Conservation (phyloP, 2,797 vertebrate species). For the Dipus sagitta region DNA sequence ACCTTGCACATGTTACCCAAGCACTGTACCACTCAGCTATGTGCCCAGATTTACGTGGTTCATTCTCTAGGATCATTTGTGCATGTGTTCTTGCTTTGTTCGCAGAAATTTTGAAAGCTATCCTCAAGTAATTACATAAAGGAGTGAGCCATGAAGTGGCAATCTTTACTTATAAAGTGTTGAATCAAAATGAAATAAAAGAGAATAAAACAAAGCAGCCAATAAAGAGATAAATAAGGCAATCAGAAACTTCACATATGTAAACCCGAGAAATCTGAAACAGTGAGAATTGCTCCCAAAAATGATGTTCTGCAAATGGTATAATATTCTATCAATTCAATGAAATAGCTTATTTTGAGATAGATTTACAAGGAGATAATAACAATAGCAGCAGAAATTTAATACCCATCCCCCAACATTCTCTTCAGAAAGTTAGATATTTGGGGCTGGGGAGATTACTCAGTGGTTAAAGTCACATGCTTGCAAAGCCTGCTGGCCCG, state of each 20-base stretch:
- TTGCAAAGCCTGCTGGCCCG: too few species aligned
- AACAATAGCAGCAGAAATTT: not conserved
- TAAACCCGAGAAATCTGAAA: not conserved
- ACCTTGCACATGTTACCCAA: too few species aligned
- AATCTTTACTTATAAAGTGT: not conserved
- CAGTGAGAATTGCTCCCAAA: not conserved
- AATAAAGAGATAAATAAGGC: not conserved
- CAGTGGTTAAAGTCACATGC: too few species aligned
- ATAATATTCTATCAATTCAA: not conserved
- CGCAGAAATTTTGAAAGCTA: constrained; percentile 4
- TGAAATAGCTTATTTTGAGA: not conserved
- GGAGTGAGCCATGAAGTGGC: not conserved
- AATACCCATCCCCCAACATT: not conserved
- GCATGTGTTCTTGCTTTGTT: not conserved
- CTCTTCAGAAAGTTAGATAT: not conserved
- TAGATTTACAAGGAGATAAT: not conserved
- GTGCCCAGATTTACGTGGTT: not conserved
- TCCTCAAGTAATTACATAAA: not conserved
- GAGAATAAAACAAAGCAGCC: not conserved
- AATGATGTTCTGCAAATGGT: not conserved
- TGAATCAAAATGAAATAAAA: not conserved
- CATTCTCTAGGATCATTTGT: not conserved
- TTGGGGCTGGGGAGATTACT: too few species aligned
- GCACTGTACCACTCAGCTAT: too few species aligned
- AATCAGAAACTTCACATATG: not conserved